Base-by-base conservation (phyloP, 2,888 invertebrate genomes). In the Drosophila pseudotakahashii region DNA sequence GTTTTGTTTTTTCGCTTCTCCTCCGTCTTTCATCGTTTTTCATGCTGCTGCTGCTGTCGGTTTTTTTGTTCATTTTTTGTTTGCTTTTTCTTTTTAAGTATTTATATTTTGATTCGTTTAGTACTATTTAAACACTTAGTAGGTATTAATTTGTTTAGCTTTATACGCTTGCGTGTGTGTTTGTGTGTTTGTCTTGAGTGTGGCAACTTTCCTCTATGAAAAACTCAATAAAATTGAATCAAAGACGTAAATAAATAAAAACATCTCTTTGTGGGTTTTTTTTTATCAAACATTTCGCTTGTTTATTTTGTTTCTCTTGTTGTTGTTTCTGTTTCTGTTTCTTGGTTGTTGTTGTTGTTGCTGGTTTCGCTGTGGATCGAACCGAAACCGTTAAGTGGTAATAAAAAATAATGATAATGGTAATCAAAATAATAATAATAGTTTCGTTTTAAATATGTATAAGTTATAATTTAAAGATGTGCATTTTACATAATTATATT, bases 61-160 rank as follows among this genome's bases (percentile, higher is more conserved):
- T 39, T 54, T 44, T 54, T 50, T 44, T 44, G 2, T 51, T 26
- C 11, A 16, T 53, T 39, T 42, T 53, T n/a, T 34, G n/a, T 34
- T 16, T 34, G 34, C 42, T n/a, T 16, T 45, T 32, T 19, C 41
- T 62, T 52, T 60, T 64, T 68, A 60, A 51, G 61, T 77, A 81
- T 70, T 67, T 68, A 62, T 77, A 79, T 83, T 73, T 75, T 59
- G 76, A 67, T 73, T 67, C 61, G 62, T 72, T 84, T 81, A 83
- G 86, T 80, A 81, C 81, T 81, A 81, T 81, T 83, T 74, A 81
- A 81, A 86, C 87, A 81, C 87, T 81, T 86, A 86, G 74, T 73
- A 81, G 60, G 48, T 73, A 73, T 73, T 81, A 73, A 80, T 86
- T 67, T 66, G 64, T 74, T 69, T 69, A 66, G 52, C 66, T 51